phyloP scores from a whole-genome alignment of 53 echinoderm and acorn worm species.

The Antedon mediterranea region DNA sequence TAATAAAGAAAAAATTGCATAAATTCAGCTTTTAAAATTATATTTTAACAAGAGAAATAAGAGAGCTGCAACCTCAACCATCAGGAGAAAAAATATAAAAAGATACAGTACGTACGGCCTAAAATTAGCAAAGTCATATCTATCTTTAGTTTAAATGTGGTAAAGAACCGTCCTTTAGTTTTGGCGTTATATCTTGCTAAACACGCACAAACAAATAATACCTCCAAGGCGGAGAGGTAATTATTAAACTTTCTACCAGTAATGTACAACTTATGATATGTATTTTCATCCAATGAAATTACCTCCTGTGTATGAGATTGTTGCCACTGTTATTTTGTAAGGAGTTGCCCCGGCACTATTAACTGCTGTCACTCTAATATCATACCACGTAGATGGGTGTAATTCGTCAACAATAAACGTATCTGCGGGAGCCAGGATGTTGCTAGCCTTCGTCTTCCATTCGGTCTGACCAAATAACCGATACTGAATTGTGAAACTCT shows the following conservation, averaged over 20 bases:
- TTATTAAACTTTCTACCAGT: too few species aligned
- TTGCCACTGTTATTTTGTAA: conserved; percentile 51
- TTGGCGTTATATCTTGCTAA: too few species aligned
- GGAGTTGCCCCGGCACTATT: conserved; percentile 83
- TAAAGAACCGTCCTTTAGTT: too few species aligned
- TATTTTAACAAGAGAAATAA: too few species aligned
- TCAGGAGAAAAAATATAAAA: too few species aligned
- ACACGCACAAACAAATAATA: too few species aligned
- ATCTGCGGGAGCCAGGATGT: conserved; percentile 51
- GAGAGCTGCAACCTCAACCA: too few species aligned
- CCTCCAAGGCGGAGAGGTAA: too few species aligned
- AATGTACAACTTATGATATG: too few species aligned
- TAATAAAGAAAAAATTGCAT: neutral
- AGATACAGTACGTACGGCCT: too few species aligned
- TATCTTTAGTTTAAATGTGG: too few species aligned
- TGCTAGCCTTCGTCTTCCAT: conserved; percentile 46
- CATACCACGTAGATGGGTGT: conserved; percentile 72
- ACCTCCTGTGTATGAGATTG: conserved; percentile 74
- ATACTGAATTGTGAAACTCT: conserved; percentile 74
- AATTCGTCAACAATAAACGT: conserved; percentile 50
- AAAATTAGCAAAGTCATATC: too few species aligned
- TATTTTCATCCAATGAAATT: conserved; percentile 4
- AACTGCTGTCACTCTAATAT: conserved; percentile 80
- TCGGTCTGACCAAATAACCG: conserved; percentile 23
- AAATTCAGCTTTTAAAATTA: neutral